Conservation (phyloP, 2,888 invertebrate genomes). For the Ectobius pallidus region DNA sequence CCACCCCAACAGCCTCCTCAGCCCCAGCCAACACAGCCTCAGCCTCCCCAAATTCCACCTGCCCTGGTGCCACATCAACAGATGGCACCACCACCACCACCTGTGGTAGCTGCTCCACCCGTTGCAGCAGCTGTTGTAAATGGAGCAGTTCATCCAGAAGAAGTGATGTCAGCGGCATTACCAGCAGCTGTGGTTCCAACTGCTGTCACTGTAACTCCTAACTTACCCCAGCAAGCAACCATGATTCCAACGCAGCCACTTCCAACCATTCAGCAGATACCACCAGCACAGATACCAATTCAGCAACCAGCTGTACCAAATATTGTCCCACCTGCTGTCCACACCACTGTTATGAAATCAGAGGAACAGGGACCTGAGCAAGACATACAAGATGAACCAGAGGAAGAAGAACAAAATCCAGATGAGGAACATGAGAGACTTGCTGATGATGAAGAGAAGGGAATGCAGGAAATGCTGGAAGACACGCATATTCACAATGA, state of each 20-base stretch:
- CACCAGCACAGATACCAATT: conserved; percentile 19
- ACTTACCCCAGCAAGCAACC: conserved; percentile 22
- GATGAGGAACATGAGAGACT: conserved; percentile 2
- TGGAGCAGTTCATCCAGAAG: conserved; percentile 54
- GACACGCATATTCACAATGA: conserved; percentile 41
- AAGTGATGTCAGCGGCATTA: conserved; percentile 48
- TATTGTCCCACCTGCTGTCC: conserved; percentile 39
- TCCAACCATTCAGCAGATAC: background rate
- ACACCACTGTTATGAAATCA: background rate
- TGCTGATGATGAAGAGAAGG: conserved; percentile 37
- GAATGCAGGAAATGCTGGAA: conserved; percentile 24
- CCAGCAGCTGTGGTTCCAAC: conserved; percentile 34
- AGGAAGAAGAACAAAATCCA: conserved; percentile 50
- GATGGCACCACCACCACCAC: conserved; percentile 30
- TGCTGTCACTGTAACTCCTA: conserved; percentile 23
- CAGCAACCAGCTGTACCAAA: conserved; percentile 46
- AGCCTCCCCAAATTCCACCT: conserved; percentile 21
- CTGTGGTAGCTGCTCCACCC: conserved; percentile 43
- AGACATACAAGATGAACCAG: conserved; percentile 51
- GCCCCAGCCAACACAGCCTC: background rate
- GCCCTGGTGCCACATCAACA: conserved; percentile 24
- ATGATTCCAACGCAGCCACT: conserved; percentile 22
- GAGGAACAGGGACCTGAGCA: conserved; percentile 51
- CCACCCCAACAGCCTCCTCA: conserved; percentile 13
- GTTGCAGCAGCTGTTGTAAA: conserved; percentile 53